phyloP scores from a whole-genome alignment of 2,797 vertebrate species.

The Anguilla anguilla region DNA sequence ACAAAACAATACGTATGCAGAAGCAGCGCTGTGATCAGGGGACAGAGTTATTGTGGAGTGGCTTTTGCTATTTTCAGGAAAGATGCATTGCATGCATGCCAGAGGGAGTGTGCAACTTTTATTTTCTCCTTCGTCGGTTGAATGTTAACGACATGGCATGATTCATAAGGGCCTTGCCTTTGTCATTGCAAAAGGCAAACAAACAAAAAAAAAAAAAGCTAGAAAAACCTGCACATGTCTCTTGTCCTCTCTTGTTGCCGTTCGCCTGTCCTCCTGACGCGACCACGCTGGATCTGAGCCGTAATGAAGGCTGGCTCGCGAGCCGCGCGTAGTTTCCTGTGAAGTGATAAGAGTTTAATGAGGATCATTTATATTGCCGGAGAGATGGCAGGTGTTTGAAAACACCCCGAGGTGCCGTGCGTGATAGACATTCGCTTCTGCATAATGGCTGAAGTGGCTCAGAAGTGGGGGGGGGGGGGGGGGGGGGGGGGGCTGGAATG shows the following conservation, averaged over 20 bases:
- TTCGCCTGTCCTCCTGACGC: too few species aligned
- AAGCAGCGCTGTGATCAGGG: too few species aligned
- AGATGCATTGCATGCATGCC: background rate
- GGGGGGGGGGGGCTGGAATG: background rate
- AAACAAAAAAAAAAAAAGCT: background rate
- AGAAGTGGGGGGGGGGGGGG: background rate
- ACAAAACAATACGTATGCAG: too few species aligned
- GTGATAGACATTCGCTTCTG: background rate
- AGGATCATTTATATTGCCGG: conserved; percentile 4
- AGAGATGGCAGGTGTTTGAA: conserved; percentile 13
- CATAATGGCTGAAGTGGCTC: background rate
- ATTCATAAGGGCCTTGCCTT: background rate
- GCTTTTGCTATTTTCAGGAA: background rate
- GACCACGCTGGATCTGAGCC: background rate
- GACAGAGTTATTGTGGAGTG: background rate
- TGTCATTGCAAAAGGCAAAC: background rate
- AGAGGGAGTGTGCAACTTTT: too few species aligned
- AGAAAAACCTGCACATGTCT: background rate
- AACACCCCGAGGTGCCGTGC: background rate
- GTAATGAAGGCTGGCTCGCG: background rate
- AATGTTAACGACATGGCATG: background rate
- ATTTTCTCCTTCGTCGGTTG: background rate
- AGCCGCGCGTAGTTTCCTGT: background rate
- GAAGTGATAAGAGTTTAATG: conserved; percentile 8
- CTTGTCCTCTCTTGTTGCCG: background rate